Percentiles rank a stretch among this genome's conserved stretches.
These are phyloP conservation scores for Epinephelus awoara DNA, from an alignment of 2,797 vertebrate genomes.

Conservation along the genomic window DNA sequence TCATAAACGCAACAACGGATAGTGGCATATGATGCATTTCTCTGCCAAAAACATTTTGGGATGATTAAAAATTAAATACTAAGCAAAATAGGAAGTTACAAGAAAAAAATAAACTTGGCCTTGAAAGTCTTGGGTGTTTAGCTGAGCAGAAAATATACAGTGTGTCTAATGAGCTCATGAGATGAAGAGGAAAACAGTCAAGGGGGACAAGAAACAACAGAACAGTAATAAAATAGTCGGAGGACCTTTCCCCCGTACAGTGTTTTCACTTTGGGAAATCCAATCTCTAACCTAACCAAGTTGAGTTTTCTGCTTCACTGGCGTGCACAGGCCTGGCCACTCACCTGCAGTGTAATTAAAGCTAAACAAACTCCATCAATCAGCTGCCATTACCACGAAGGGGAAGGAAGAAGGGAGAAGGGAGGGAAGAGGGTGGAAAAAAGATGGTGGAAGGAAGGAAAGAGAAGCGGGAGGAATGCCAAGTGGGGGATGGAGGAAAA, in stretches of 20 bases:
- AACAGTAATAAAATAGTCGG: conserved; percentile 65
- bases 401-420: conserved; percentile 26
- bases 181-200: conserved; percentile 25
- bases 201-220: conserved; percentile 35
- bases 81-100: background rate
- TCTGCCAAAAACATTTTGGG: background rate
- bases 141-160: conserved; percentile 8
- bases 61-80: background rate
- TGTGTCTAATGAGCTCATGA: conserved; percentile 34
- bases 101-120: background rate
- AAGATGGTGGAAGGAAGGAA: conserved; percentile 9
- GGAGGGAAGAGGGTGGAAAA: background rate
- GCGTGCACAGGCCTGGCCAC: conserved; percentile 81
- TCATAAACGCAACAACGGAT: background rate
- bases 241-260: conserved; percentile 65
- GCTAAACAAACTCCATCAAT: conserved; percentile 90
- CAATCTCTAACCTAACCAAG: conserved; percentile 87
- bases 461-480: conserved; percentile 14
- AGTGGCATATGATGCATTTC: background rate
- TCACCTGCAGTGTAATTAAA: conserved; percentile 91
- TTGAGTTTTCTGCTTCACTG: conserved; percentile 87
- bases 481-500: conserved; percentile 2
- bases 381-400: conserved; percentile 81
- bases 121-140: background rate
- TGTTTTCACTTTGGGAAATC: conserved; percentile 85